Base-by-base conservation (phyloP, 2,888 invertebrate genomes). In the Ganaspis brasiliensis region DNA sequence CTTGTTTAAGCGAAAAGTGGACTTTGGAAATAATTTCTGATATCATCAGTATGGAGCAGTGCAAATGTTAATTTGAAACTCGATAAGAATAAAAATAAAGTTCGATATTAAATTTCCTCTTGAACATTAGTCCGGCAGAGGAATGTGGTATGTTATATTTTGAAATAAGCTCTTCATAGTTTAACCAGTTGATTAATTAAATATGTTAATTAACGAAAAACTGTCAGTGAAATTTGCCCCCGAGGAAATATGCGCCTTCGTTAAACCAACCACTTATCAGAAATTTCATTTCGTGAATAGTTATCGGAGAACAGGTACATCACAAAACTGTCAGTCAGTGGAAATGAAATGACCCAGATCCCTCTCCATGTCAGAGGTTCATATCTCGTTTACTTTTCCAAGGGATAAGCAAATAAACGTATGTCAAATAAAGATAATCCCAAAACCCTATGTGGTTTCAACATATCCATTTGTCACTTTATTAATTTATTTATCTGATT, bases 261-360 rank as follows among this genome's bases (percentile, higher is more conserved):
- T 19, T 52, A 52, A 52, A 52, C 52, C 16, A 52, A 52, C 52
- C 19, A 19, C 52, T 19, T 52, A 52, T 52, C n/a, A 52, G 31
- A 59, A 59, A 31, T 59, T 26, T 59, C 57, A 59, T n/a, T 31
- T 8, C 31, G 16, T 31, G 31, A 59, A 59, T 59, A 31, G n/a
- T 31, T 31, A 31, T 59, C 31, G 26, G 14, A 26, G 31, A 59
- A 59, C 31, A 31, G 26, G n/a, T 31, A 59, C 31, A n/a, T 31
- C 31, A 31, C 14, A 59, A 31, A 26, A 8, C 57, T 26, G 57
- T 59, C 57, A 59, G 57, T 59, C n/a, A 31, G 31, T 59, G 57
- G n/a, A 59, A 31, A 31, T 2, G 57, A 31, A 59, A 59, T 59
- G 57, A 31, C n/a, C 57, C 31, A 59, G 57, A 59, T 59, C 31